A percentile compares a stretch with the other conserved stretches of the same genome.
phyloP scores from a whole-genome alignment of 2,113 vertebrate genomes.

The Lontra canadensis region DNA sequence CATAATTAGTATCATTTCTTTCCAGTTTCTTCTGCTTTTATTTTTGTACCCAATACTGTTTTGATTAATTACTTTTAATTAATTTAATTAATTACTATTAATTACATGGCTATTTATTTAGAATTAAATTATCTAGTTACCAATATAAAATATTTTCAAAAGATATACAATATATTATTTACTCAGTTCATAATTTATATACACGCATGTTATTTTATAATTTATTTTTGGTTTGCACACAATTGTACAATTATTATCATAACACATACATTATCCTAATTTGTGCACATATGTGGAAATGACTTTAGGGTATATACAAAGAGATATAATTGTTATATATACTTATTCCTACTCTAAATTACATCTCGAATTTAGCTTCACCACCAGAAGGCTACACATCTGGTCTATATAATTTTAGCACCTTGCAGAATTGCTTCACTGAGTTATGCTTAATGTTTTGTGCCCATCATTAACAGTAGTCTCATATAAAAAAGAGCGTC shows the following conservation, averaged over 20 bases:
- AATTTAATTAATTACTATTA: neutral
- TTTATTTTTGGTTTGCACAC: neutral
- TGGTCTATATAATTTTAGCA: neutral
- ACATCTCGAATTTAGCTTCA: constrained; percentile 1
- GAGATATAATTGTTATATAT: neutral
- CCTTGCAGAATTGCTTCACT: neutral
- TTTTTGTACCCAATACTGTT: neutral
- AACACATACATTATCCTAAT: neutral
- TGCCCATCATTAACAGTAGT: neutral
- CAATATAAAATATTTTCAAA: neutral
- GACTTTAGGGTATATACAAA: neutral
- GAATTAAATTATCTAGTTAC: neutral
- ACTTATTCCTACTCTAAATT: constrained; percentile 34
- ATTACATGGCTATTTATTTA: neutral
- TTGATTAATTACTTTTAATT: neutral
- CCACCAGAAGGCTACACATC: constrained; percentile 24
- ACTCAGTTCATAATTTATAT: neutral
- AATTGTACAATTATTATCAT: neutral
- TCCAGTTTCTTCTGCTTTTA: neutral
- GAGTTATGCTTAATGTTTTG: neutral
- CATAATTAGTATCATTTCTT: neutral
- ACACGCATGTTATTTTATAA: neutral
- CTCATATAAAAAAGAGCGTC: neutral
- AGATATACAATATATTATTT: neutral
- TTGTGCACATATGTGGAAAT: neutral